Conservation (phyloP, 2,797 vertebrate genomes). For the Gallinago solitaria region DNA sequence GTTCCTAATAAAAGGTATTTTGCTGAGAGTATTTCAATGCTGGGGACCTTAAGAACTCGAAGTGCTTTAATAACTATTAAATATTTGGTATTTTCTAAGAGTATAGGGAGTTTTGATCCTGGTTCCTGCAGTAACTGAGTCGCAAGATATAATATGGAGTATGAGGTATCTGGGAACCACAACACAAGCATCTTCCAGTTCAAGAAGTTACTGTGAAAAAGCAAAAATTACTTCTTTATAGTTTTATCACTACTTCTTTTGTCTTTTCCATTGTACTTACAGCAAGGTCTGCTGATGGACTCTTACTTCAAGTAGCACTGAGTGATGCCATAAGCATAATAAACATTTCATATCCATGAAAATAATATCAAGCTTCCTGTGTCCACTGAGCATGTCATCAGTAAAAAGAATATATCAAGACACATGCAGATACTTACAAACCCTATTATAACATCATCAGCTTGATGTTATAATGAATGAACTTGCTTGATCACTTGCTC, state of each 20-base stretch:
- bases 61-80: not conserved
- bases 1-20: not conserved
- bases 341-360: not conserved
- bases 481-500: not conserved
- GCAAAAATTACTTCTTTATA: not conserved
- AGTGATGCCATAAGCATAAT: not conserved
- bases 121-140: not conserved
- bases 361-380: not conserved
- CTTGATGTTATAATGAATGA: not conserved
- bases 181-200: not conserved
- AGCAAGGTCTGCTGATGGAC: not conserved
- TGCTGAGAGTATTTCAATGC: not conserved
- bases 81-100: not conserved
- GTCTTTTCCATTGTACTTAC: not conserved
- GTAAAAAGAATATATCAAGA: not conserved
- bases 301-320: not conserved
- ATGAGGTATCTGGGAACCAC: not conserved
- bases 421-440: not conserved
- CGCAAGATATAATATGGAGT: not conserved
- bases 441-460: not conserved
- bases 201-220: not conserved
- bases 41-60: not conserved
- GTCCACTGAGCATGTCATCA: not conserved
- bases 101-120: not conserved
- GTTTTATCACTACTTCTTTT: not conserved